Percentiles rank a stretch among this genome's conserved stretches.
Evolutionary conservation across 2,888 invertebrate genomes (phyloP).

Genomic region (Xanthia icteritia): DNA sequence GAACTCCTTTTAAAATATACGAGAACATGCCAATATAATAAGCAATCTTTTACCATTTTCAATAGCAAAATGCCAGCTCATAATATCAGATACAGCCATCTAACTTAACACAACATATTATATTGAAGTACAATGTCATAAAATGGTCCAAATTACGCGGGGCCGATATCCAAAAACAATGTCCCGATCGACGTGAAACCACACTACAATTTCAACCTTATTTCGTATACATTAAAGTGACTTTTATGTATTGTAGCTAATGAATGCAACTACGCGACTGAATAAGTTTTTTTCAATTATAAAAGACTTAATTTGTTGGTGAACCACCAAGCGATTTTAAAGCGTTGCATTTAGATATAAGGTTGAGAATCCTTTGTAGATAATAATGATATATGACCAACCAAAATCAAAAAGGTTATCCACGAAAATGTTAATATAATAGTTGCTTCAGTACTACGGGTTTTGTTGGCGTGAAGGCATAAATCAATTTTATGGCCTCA

Average conservation of each 20-base stretch:
- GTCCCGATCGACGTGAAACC: conserved; percentile 74
- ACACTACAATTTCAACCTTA: conserved; percentile 73
- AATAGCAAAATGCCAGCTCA: conserved; percentile 70
- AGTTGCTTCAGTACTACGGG: conserved; percentile 90
- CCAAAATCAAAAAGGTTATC: conserved; percentile 86
- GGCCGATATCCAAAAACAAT: conserved; percentile 88
- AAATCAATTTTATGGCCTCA: conserved; percentile 91
- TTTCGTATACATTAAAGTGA: conserved; percentile 67
- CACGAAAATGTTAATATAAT: conserved; percentile 91
- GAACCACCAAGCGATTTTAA: conserved; percentile 47
- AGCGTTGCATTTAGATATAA: conserved; percentile 47
- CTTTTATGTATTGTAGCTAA: conserved; percentile 71
- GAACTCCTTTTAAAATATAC: conserved; percentile 26
- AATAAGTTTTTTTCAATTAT: conserved; percentile 87
- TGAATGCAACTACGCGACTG: conserved; percentile 87
- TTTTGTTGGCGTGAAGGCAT: conserved; percentile 91
- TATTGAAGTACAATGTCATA: conserved; percentile 84
- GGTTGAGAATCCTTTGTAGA: conserved; percentile 63
- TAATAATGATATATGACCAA: conserved; percentile 78
- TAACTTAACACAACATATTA: conserved; percentile 82
- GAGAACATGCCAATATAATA: conserved; percentile 43
- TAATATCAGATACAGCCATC: conserved; percentile 76
- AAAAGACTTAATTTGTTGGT: conserved; percentile 84
- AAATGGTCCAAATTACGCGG: conserved; percentile 87
- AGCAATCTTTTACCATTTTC: conserved; percentile 66